Evolutionary conservation across 2,797 vertebrate genomes (phyloP).

Genomic region (Tragelaphus oryx): DNA sequence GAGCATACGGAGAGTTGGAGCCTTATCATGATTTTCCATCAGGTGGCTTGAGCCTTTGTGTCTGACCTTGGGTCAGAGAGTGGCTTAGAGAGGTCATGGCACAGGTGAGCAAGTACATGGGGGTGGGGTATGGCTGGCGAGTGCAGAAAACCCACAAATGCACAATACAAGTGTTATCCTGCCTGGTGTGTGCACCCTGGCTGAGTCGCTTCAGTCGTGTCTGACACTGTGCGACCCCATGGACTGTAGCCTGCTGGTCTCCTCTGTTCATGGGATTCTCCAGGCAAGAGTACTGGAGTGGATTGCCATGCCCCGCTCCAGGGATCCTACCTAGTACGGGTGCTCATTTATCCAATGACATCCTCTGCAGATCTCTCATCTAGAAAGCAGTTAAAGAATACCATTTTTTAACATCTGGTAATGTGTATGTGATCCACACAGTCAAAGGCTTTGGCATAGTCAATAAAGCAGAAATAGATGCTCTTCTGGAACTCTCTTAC

Average conservation of each 20-base stretch:
- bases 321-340: accelerated
- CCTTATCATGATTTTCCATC: neutral
- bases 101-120: too few relatives aligned
- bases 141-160: accelerated
- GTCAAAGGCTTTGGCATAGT: too few relatives aligned
- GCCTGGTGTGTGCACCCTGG: neutral
- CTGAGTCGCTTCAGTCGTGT: neutral
- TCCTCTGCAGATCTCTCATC: neutral
- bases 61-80: neutral
- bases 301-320: neutral
- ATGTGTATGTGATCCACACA: neutral
- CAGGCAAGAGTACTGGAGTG: neutral
- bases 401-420: neutral
- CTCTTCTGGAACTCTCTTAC: too few relatives aligned
- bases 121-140: accelerated
- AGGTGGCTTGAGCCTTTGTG: neutral
- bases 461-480: too few relatives aligned
- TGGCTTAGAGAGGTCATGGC: neutral
- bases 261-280: neutral
- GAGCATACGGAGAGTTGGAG: accelerated
- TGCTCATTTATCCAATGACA: too few relatives aligned
- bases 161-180: accelerated
- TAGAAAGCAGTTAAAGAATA: neutral
- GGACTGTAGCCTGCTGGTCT: neutral
- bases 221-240: neutral